These are phyloP conservation scores for zebrafish (Danio rerio) DNA, from an alignment of 2,113 vertebrate species.

Conservation along the genomic window GRCz12tu NC_133190.1:24870001-24870500, in stretches of 20 bases:
- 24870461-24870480: no score
- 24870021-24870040: conserved; percentile 24
- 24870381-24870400: no score
- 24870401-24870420: no score
- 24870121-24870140: neutral
- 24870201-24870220: conserved; percentile 14
- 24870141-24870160: neutral
- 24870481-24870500: no score
- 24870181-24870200: conserved; percentile 27
- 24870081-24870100: conserved; percentile 42
- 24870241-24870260: neutral
- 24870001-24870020: conserved; percentile 26
- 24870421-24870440: no score
- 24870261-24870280: neutral
- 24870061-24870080: conserved; percentile 39
- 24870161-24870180: conserved; percentile 25
- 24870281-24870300: no score
- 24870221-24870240: conserved; percentile 12
- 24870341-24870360: no score
- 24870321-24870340: no score
- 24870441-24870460: no score
- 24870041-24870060: conserved; percentile 29
- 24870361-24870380: no score
- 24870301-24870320: no score
- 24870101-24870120: neutral